These are phyloP conservation scores for Nestor notabilis DNA, from an alignment of 2,113 vertebrate genomes.

Conservation along the genomic window DNA sequence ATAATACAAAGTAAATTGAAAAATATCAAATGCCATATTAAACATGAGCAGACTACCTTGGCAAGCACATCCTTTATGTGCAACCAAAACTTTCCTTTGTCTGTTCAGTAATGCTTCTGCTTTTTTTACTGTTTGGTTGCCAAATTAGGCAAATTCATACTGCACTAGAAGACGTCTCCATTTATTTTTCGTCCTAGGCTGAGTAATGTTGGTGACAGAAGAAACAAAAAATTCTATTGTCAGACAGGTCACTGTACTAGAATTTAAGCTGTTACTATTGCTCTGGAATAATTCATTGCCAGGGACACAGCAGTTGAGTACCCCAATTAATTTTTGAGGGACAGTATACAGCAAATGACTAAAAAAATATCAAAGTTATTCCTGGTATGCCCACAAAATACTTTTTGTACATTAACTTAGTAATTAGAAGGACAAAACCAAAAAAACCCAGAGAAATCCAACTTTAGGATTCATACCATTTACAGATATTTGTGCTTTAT, in stretches of 20 bases:
- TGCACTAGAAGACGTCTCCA: background rate
- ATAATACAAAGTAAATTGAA: background rate
- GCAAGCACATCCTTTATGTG: background rate
- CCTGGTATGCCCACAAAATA: background rate
- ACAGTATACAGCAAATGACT: background rate
- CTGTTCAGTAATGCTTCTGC: background rate
- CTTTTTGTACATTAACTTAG: background rate
- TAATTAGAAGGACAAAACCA: background rate
- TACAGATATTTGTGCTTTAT: background rate
- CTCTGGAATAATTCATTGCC: background rate
- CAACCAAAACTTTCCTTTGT: background rate
- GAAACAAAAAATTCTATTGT: background rate
- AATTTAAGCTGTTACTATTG: background rate
- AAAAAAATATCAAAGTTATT: background rate
- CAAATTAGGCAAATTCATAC: background rate
- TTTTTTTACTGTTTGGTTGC: background rate
- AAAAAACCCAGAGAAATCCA: background rate
- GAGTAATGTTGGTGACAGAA: background rate
- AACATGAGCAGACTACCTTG: conserved; percentile 26
- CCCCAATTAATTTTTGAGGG: background rate
- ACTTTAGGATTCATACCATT: background rate
- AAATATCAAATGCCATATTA: conserved; percentile 9
- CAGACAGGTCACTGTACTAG: background rate
- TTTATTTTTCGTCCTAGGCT: background rate
- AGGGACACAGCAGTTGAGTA: background rate